phyloP scores from a whole-genome alignment of 1,140 invertebrate genomes.

The Pentalonia nigronervosa region DNA sequence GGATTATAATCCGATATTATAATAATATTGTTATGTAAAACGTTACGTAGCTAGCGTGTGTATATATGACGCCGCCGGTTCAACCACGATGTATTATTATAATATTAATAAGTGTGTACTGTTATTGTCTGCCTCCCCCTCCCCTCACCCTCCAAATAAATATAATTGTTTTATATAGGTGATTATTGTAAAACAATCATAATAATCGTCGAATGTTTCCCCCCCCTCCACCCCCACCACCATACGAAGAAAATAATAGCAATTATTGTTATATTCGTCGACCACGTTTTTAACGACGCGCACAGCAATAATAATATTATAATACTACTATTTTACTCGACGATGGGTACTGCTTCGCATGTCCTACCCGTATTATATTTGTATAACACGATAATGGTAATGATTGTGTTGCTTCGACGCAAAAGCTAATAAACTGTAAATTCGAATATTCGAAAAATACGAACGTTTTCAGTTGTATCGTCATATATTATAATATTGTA shows the following conservation, averaged over 20 bases:
- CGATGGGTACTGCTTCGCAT: neutral
- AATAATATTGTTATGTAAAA: constrained; percentile 8
- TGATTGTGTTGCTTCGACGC: neutral
- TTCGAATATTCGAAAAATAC: neutral
- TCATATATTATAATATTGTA: neutral
- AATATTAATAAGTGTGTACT: neutral
- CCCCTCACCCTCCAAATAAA: neutral
- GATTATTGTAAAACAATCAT: neutral
- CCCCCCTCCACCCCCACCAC: no score
- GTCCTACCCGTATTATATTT: neutral
- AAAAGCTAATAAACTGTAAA: constrained; percentile 4
- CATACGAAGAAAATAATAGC: neutral
- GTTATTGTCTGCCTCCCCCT: neutral
- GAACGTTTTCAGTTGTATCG: neutral
- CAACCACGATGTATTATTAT: neutral
- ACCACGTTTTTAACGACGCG: neutral
- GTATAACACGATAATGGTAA: constrained; percentile 7
- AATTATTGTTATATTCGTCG: neutral
- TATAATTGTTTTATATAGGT: neutral
- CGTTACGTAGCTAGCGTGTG: neutral
- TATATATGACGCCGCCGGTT: neutral
- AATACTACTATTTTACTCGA: neutral
- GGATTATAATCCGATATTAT: neutral
- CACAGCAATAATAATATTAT: neutral
- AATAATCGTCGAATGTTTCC: neutral